Conservation (phyloP, 2,797 vertebrate genomes). For the Pterois miles region DNA sequence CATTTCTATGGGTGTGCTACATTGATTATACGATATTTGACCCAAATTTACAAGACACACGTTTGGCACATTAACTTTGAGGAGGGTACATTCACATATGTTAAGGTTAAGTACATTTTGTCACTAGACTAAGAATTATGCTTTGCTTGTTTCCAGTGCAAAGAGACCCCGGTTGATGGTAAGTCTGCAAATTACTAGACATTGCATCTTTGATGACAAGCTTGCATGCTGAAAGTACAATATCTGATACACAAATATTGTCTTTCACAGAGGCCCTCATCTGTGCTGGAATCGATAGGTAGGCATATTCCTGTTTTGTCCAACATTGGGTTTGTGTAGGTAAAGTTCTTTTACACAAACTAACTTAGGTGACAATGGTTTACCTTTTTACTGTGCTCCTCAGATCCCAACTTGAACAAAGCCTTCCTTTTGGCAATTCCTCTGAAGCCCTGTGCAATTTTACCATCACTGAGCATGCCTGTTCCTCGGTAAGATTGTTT, state of each 20-base stretch:
- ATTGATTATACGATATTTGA: too few relatives aligned
- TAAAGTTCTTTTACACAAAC: background rate
- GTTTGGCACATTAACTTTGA: too few relatives aligned
- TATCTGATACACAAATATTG: background rate
- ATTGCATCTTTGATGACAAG: background rate
- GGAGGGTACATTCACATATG: too few relatives aligned
- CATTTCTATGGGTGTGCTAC: too few relatives aligned
- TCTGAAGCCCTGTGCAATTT: background rate
- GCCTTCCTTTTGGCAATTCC: background rate
- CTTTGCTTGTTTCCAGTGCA: slow-evolving; percentile 45
- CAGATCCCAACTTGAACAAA: slow-evolving; percentile 18
- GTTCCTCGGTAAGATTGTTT: slow-evolving; percentile 46
- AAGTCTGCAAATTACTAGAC: slow-evolving; percentile 11
- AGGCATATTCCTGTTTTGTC: background rate
- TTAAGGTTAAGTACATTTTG: background rate
- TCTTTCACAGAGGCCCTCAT: slow-evolving; percentile 41
- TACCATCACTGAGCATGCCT: slow-evolving; percentile 43
- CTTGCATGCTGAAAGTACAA: background rate
- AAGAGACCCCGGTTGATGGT: slow-evolving; percentile 29
- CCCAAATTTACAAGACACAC: too few relatives aligned
- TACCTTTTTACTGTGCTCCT: background rate
- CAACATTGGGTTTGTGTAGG: background rate
- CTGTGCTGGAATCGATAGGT: slow-evolving; percentile 27
- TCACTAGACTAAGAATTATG: slow-evolving; percentile 8
- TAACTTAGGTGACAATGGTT: background rate